phyloP scores from a whole-genome alignment of 2,888 invertebrate species.

The Silvanus unidentatus region DNA sequence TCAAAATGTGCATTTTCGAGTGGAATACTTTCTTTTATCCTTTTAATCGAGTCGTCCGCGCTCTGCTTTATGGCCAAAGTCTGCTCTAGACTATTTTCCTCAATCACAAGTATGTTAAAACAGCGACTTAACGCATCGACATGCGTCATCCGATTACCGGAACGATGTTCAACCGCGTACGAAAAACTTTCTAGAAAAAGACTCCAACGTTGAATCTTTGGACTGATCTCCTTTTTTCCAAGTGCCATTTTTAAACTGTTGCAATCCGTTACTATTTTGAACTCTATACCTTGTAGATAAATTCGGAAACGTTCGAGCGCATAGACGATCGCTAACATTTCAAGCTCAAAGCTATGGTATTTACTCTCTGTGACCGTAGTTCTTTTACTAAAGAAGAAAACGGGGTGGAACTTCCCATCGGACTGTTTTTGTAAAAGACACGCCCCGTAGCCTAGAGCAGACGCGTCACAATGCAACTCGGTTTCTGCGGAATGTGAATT shows the following conservation, averaged over 20 bases:
- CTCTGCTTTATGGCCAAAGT: constrained; percentile 18
- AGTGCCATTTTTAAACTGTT: constrained; percentile 27
- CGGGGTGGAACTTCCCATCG: constrained; percentile 28
- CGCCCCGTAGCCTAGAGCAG: constrained; percentile 29
- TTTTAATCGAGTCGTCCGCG: constrained; percentile 12
- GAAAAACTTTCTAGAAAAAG: constrained; percentile 22
- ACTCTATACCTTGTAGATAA: constrained; percentile 28
- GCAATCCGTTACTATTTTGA: constrained; percentile 32
- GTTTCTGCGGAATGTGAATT: constrained; percentile 30
- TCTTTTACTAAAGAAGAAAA: constrained; percentile 34
- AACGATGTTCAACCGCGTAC: constrained; percentile 20
- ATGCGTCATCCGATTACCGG: constrained; percentile 25
- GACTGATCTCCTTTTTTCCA: constrained; percentile 30
- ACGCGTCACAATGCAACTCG: constrained; percentile 37
- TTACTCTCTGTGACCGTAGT: constrained; percentile 28
- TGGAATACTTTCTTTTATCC: constrained; percentile 15
- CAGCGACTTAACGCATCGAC: constrained; percentile 32
- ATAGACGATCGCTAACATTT: constrained; percentile 27
- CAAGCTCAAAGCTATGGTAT: constrained; percentile 36
- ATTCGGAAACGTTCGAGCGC: constrained; percentile 27
- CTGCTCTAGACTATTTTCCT: constrained; percentile 23
- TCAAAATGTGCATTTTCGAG: constrained; percentile 16
- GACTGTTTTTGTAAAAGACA: constrained; percentile 32
- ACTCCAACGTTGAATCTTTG: constrained; percentile 30
- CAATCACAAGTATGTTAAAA: constrained; percentile 19